Base-by-base conservation (phyloP, 2,888 invertebrate species). In the Eupithecia pulchellata region DNA sequence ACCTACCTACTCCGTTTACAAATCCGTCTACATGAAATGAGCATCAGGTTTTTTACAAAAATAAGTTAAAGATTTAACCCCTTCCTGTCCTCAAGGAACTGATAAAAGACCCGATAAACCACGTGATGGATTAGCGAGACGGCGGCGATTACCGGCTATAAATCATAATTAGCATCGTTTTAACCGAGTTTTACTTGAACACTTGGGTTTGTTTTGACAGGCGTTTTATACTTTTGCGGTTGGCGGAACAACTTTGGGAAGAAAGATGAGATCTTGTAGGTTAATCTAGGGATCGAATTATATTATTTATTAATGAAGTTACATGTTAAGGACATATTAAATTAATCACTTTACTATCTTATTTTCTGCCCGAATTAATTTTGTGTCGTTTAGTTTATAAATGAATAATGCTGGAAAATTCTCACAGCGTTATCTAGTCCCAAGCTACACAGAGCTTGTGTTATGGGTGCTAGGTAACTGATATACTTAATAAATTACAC, bases 141-240 rank as follows among this genome's bases (percentile, higher is more conserved):
- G 69, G 68, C 73, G 69, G 71, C 78, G 79, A 84, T 86, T 82
- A 82, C 66, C 74, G 77, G 82, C 75, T 74, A 86, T 86, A 81
- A 80, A 85, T 86, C 86, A 82, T 77, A 83, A 85, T 86, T 81
- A 84, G 72, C 76, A 84, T 81, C 80, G 52, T 25, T 66, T 78
- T 75, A 72, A 73, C 65, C 64, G 69, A 74, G 76, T 78, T 77
- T 77, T 79, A 80, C 76, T 77, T 79, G 72, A 72, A 64, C 76
- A 72, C 67, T 68, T 63, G 47, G 25, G 63, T 66, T 66, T 65
- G 68, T 65, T 68, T 66, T 68, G 72, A 68, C 72, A 68, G 65
- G 29, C 72, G 62, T 52, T 65, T 65, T 30, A 57, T 66, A 39
- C 52, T 65, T 58, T 57, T 55, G 32, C 58, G 34, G 34, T 52